A percentile compares a stretch with the other conserved stretches of the same genome.
phyloP scores from a whole-genome alignment of 2,888 invertebrate species.

The Pammene fasciana region DNA sequence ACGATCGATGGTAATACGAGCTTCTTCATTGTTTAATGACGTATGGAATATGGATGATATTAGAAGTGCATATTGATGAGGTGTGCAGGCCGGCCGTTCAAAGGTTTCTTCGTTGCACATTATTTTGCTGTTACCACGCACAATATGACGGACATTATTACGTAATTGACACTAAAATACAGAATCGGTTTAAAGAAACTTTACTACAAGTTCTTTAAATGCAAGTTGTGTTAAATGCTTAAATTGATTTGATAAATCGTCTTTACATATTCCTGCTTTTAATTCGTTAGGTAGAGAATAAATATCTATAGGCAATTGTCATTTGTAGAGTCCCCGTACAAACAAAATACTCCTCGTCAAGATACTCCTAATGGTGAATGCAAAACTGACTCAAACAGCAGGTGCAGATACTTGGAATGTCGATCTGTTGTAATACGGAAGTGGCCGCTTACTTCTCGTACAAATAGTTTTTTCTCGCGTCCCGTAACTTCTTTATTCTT shows the following conservation, averaged over 20 bases:
- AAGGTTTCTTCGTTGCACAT: conserved; percentile 15
- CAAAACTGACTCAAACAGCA: conserved; percentile 1
- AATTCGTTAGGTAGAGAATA: too few relatives aligned
- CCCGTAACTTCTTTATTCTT: conserved; percentile 14
- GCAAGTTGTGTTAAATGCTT: too few relatives aligned
- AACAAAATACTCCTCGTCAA: too few relatives aligned
- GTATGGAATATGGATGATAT: conserved; percentile 14
- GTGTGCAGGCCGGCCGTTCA: conserved; percentile 7
- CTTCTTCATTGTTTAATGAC: background rate
- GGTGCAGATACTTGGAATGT: conserved; percentile 6
- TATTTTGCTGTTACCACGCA: background rate
- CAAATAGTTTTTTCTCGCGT: background rate
- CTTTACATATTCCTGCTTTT: too few relatives aligned
- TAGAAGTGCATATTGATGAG: conserved; percentile 18
- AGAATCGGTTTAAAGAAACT: background rate
- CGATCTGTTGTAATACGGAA: conserved; percentile 20
- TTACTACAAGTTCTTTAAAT: background rate
- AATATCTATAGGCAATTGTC: background rate
- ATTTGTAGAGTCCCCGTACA: background rate
- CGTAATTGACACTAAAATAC: too few relatives aligned
- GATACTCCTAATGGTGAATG: background rate
- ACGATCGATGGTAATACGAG: background rate
- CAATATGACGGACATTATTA: background rate
- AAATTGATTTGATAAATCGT: too few relatives aligned
- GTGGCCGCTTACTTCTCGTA: conserved; percentile 9